Conservation (phyloP, 1,140 invertebrate genomes). For the Drosophila pseudoananassae region DNA sequence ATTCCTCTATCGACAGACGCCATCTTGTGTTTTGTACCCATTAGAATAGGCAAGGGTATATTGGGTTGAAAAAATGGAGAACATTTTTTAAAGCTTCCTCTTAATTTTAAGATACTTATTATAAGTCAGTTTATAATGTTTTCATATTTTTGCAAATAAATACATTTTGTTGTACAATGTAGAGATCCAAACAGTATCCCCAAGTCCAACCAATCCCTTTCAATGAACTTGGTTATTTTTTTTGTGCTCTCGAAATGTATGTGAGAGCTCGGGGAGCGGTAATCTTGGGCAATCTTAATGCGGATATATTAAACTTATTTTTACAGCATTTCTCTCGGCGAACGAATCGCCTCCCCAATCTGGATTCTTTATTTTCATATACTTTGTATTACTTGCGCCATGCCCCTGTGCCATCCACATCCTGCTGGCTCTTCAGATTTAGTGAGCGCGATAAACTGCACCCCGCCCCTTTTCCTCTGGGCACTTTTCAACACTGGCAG, state of each 20-base stretch:
- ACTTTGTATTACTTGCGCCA: conserved; percentile 55
- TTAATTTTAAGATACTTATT: not conserved
- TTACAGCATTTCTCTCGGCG: conserved; percentile 56
- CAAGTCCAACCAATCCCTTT: not conserved
- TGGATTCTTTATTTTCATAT: conserved; percentile 62
- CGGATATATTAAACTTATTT: conserved; percentile 83
- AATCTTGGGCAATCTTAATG: conserved; percentile 66
- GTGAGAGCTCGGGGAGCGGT: conserved; percentile 6
- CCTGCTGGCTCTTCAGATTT: conserved; percentile 65
- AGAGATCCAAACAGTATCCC: not conserved
- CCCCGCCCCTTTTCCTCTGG: conserved; percentile 10
- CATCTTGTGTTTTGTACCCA: conserved; percentile 26
- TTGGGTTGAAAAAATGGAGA: not conserved
- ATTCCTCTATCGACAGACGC: conserved; percentile 66
- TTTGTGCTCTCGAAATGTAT: not conserved
- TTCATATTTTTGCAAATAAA: not conserved
- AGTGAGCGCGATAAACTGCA: conserved; percentile 69
- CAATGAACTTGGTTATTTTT: not conserved
- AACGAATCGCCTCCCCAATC: conserved; percentile 33
- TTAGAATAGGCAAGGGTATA: not conserved
- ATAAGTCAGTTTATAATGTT: no score
- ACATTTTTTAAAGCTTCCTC: no score
- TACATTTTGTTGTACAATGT: not conserved
- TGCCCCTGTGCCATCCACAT: conserved; percentile 35
- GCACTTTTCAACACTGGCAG: conserved; percentile 63